phyloP scores from a whole-genome alignment of 2,888 invertebrate species.

The Neoascia interrupta region DNA sequence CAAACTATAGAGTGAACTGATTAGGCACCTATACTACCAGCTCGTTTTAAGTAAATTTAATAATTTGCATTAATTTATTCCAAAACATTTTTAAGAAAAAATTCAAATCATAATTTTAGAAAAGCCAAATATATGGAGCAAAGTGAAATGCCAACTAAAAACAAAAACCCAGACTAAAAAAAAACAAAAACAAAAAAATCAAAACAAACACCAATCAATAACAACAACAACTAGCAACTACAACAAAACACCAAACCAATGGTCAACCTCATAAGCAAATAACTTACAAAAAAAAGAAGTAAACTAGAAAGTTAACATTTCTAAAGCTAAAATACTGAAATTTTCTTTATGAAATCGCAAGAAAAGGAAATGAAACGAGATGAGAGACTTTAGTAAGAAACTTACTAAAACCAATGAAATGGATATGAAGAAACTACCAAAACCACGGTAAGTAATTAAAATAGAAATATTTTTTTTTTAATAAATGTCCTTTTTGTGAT shows the following conservation, averaged over 20 bases:
- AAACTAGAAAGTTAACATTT: conserved; percentile 36
- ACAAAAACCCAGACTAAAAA: neutral
- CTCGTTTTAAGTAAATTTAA: too few relatives aligned
- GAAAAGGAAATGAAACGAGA: conserved; percentile 71
- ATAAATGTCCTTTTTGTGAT: conserved; percentile 8
- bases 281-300: conserved; percentile 20
- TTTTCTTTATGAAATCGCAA: conserved; percentile 49
- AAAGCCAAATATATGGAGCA: too few relatives aligned
- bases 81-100: too few relatives aligned
- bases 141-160: too few relatives aligned
- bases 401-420: conserved; percentile 73
- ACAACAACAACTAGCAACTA: conserved; percentile 26
- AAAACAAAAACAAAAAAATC: conserved; percentile 11
- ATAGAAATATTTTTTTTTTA: too few relatives aligned
- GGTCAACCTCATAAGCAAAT: conserved; percentile 33
- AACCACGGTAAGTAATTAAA: conserved; percentile 75
- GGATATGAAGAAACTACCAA: conserved; percentile 75
- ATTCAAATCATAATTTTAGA: too few relatives aligned
- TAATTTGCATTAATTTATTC: too few relatives aligned
- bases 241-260: conserved; percentile 50
- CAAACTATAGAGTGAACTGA: too few relatives aligned
- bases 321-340: conserved; percentile 11
- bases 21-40: too few relatives aligned
- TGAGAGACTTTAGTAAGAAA: conserved; percentile 72
- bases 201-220: conserved; percentile 35